Conservation (phyloP, 2,113 vertebrate genomes). For the Paramormyrops kingsleyae region DNA sequence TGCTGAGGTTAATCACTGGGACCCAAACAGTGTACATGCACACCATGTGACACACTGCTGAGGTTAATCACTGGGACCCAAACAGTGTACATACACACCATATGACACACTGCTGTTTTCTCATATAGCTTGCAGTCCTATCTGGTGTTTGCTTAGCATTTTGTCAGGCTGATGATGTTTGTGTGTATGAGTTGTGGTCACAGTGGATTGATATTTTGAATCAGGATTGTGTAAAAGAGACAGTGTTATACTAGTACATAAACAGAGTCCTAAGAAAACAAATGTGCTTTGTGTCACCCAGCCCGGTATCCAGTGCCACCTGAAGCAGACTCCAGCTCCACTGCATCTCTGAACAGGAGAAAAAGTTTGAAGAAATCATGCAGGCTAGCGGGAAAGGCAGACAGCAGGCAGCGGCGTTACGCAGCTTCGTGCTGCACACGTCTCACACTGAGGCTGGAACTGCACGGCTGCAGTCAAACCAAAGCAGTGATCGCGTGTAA, state of each 20-base stretch:
- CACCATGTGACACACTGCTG: too few species aligned
- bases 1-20: too few species aligned
- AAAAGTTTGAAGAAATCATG: background rate
- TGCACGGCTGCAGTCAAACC: background rate
- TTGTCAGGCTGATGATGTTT: background rate
- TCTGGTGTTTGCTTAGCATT: background rate
- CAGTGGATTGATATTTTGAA: background rate
- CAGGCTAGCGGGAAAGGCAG: background rate
- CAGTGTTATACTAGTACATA: background rate
- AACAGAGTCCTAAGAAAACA: background rate
- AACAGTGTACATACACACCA: too few species aligned
- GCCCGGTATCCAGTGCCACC: background rate
- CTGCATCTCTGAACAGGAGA: background rate
- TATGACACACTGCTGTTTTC: background rate
- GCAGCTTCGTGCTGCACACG: background rate
- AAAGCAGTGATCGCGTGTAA: background rate
- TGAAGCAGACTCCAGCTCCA: background rate
- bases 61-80: too few species aligned
- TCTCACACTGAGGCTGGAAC: background rate
- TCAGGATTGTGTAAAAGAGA: background rate
- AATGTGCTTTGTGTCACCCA: background rate
- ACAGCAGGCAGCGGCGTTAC: background rate
- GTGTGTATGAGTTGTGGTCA: background rate
- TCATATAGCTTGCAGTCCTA: background rate
- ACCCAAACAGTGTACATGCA: too few species aligned